Conservation (phyloP, 2,888 invertebrate genomes). For the Stictocephala bisonia region DNA sequence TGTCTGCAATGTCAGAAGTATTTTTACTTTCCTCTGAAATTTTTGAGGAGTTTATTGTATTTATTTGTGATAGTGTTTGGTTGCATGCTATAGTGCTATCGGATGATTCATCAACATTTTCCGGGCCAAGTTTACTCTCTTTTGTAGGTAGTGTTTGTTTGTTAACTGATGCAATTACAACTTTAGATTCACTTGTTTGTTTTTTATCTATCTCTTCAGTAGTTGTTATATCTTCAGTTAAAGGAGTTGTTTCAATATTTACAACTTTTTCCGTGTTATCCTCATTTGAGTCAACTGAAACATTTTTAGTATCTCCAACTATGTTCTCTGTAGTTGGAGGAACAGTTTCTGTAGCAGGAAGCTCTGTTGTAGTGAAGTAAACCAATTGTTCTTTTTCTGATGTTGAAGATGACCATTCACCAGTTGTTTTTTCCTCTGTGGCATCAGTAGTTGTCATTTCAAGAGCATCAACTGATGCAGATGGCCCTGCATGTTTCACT, state of each 20-base stretch:
- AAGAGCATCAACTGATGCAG: constrained; percentile 24
- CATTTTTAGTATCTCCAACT: constrained; percentile 50
- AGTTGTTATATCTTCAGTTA: constrained; percentile 44
- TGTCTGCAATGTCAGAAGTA: background rate
- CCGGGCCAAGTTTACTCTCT: constrained; percentile 55
- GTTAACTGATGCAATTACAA: background rate
- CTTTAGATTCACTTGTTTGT: constrained; percentile 10
- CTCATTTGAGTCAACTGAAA: constrained; percentile 54
- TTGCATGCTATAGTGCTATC: background rate
- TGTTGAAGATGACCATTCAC: background rate
- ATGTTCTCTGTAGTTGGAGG: constrained; percentile 52
- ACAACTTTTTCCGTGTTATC: constrained; percentile 39
- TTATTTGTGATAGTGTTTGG: constrained; percentile 59
- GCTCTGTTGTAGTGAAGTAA: constrained; percentile 20
- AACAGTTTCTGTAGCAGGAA: constrained; percentile 20
- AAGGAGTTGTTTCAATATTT: constrained; percentile 52
- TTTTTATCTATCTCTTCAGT: constrained; percentile 26
- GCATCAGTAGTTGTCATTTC: constrained; percentile 39
- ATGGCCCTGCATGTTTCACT: constrained; percentile 50
- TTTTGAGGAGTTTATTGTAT: constrained; percentile 63
- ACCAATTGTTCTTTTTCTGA: constrained; percentile 25
- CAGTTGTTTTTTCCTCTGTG: constrained; percentile 24
- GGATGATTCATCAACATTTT: constrained; percentile 45
- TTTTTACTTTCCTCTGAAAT: too few species aligned
- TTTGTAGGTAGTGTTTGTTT: constrained; percentile 49